Base-by-base conservation (phyloP, 2,113 vertebrate genomes). In the Peromyscus maniculatus region DNA sequence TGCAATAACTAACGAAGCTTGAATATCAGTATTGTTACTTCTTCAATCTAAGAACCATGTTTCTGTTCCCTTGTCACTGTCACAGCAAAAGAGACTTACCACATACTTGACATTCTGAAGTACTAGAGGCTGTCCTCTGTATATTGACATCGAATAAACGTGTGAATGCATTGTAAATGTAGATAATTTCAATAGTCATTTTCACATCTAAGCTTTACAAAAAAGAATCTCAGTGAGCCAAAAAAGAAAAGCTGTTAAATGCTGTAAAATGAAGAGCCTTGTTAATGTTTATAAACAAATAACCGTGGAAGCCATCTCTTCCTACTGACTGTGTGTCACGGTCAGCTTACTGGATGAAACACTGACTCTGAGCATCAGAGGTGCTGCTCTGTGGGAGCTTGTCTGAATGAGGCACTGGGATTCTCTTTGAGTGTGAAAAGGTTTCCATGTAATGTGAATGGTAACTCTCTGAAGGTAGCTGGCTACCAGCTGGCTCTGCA, bases 81-180 rank as follows among this genome's bases (percentile, higher is more conserved):
- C 98, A 97, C 98, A 98, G 98, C 98, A 98, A 79, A 98, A 98
- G 95, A 98, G 98, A 96, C 98, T 98, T 93, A 97, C 91, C 83
- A 91, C 97, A 75, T 94, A 97, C 97, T 94, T 97, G 98, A 98
- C 96, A 96, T 97, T 97, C 97, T 87, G 95, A 96, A 98, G 98
- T 97, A 86, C 97, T 98, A 84, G 98, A 95, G 98, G 95, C 97
- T 98, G 98, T 98, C 98, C 97, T 98, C 97, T 98, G 98, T 98
- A 93, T 97, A 83, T 87, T 98, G 98, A 98, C 98, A 64, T 97
- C 97, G 97, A 99, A 98, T 98, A 98, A 98, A 98, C 66, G 71
- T 97, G 98, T 98, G 96, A 97, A 95, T 97, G 98, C 98, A 96
- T 93, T 97, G 93, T 97, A 98, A 97, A 98, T 93, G 96, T 93